Evolutionary conservation across 1,140 invertebrate species (phyloP).

Genomic region (Vanessa tameamea): DNA sequence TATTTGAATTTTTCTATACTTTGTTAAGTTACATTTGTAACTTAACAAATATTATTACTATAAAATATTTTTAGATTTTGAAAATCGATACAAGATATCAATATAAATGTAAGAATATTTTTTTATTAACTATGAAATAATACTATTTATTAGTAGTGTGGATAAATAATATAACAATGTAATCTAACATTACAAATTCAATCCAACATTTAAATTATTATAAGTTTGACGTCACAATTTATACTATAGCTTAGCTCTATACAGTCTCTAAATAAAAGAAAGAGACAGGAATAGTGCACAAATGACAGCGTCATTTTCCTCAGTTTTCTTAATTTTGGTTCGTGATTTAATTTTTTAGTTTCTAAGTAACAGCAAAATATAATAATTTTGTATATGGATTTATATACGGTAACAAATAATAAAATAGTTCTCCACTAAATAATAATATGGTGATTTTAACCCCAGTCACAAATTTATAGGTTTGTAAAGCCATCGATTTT

Average conservation of each 20-base stretch:
- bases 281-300: constrained; percentile 7
- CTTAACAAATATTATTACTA: too few relatives aligned
- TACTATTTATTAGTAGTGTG: too few relatives aligned
- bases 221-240: not conserved
- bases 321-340: constrained; percentile 36
- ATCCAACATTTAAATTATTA: not conserved
- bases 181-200: too few relatives aligned
- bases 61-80: too few relatives aligned
- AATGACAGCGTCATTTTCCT: constrained; percentile 42
- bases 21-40: too few relatives aligned
- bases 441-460: constrained; percentile 38
- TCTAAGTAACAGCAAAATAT: constrained; percentile 17
- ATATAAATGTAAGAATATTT: too few relatives aligned
- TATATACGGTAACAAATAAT: constrained; percentile 20
- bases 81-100: too few relatives aligned
- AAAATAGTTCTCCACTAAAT: constrained; percentile 3
- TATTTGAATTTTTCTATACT: too few relatives aligned
- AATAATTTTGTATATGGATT: constrained; percentile 27
- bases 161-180: too few relatives aligned
- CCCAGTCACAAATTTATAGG: constrained; percentile 41
- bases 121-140: too few relatives aligned
- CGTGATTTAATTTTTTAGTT: constrained; percentile 33
- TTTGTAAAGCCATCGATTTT: constrained; percentile 47
- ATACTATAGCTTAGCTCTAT: not conserved
- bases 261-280: not conserved